Conservation (phyloP, 2,113 vertebrate genomes). For the Pantherophis guttatus region DNA sequence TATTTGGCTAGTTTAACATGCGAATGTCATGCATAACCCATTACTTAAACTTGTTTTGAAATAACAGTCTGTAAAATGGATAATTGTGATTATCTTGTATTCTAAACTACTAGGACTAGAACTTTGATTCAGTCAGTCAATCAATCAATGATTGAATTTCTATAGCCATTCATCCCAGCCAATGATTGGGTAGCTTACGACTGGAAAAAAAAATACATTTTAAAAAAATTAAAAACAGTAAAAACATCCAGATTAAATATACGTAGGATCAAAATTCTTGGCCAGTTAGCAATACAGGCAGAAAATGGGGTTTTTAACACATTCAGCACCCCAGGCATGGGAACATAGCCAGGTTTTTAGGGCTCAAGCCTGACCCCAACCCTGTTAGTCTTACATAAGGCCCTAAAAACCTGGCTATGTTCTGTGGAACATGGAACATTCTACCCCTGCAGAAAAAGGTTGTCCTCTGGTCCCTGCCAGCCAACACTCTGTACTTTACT, state of each 20-base stretch:
- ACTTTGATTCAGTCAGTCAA: neutral
- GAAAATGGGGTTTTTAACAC: neutral
- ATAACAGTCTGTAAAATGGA: neutral
- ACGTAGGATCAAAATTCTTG: neutral
- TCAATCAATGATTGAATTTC: neutral
- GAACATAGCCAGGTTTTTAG: neutral
- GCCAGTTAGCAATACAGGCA: neutral
- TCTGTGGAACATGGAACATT: no score
- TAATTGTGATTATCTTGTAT: neutral
- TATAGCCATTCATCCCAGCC: neutral
- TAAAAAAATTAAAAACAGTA: neutral
- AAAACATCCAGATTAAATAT: neutral
- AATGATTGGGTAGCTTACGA: neutral
- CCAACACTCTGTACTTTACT: neutral
- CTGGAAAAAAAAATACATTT: neutral
- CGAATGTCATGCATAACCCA: neutral
- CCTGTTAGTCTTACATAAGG: no score
- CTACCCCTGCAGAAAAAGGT: neutral
- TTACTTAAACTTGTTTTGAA: neutral
- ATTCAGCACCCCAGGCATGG: neutral
- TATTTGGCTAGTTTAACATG: neutral
- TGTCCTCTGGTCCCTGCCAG: neutral
- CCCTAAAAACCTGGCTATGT: no score
- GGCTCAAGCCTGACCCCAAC: no score
- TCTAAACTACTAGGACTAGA: neutral